Percentiles rank a stretch among this genome's conserved stretches.
phyloP scores from a whole-genome alignment of 2,113 vertebrate genomes.

The Cyanoliseus patagonus region DNA sequence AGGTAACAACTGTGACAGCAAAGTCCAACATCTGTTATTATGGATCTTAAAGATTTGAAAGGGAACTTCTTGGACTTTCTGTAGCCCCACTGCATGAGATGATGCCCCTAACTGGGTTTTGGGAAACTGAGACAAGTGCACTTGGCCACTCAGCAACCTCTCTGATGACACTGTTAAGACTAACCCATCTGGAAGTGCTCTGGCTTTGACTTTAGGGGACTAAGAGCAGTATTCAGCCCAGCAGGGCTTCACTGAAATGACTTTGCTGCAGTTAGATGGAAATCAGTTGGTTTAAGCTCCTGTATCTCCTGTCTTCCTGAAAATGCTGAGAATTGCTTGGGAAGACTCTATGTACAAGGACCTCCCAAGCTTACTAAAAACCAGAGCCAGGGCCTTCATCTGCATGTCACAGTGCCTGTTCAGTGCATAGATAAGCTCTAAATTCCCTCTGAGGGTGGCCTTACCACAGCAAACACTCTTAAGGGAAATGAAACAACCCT shows the following conservation, averaged over 20 bases:
- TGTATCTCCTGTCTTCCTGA: not conserved
- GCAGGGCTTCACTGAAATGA: not conserved
- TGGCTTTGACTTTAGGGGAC: not conserved
- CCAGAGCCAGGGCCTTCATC: not conserved
- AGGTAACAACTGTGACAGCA: not conserved
- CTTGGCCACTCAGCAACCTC: not conserved
- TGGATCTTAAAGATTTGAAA: not conserved
- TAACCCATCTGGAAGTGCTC: not conserved
- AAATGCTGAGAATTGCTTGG: not conserved
- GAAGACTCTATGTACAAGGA: not conserved
- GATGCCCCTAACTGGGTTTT: not conserved
- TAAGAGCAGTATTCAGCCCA: not conserved
- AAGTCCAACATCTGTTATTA: not conserved
- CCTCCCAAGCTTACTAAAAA: constrained; percentile 19
- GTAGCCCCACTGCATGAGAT: not conserved
- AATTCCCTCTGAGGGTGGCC: constrained; percentile 33
- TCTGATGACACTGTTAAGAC: not conserved
- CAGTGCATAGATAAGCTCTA: constrained; percentile 3
- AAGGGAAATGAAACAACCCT: not conserved
- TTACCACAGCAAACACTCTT: not conserved
- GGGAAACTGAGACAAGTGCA: not conserved
- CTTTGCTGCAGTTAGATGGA: not conserved
- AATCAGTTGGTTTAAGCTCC: not conserved
- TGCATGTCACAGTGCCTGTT: not conserved
- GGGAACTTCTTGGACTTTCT: not conserved